These are phyloP conservation scores for Aurelia aurita DNA, from an alignment of 30 jellyfish, hydroid and myxozoan species.

Conservation along the genomic window DNA sequence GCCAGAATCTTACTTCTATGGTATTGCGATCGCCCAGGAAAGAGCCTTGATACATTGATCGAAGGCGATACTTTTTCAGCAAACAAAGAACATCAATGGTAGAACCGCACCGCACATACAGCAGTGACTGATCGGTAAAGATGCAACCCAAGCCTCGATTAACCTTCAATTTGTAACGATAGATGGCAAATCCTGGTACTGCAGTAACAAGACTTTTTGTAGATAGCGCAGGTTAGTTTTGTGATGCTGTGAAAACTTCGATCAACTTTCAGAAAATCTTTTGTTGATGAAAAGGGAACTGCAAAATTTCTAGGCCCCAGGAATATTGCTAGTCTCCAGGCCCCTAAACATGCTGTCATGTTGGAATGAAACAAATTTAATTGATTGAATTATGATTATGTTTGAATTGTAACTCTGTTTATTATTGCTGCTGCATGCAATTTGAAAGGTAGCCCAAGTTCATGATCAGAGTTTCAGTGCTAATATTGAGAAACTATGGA, in stretches of 20 bases:
- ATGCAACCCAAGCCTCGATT: not conserved
- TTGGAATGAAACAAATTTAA: too few relatives aligned
- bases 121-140: not conserved
- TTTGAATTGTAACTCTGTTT: too few relatives aligned
- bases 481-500: too few relatives aligned
- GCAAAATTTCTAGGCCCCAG: slow-evolving; percentile 8
- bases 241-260: not conserved
- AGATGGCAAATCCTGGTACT: slow-evolving; percentile 94
- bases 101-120: not conserved
- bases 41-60: too few relatives aligned
- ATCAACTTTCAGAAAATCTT: not conserved
- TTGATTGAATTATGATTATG: too few relatives aligned
- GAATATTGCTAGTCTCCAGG: too few relatives aligned
- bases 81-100: not conserved
- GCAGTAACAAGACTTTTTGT: slow-evolving; percentile 70
- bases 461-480: too few relatives aligned
- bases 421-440: too few relatives aligned
- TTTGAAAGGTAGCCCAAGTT: too few relatives aligned
- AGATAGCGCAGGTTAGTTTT: slow-evolving; percentile 46
- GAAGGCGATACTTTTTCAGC: not conserved
- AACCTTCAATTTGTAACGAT: not conserved
- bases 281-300: too few relatives aligned
- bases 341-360: too few relatives aligned
- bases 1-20: not conserved
- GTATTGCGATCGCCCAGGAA: not conserved